A percentile compares a stretch with the other conserved stretches of the same genome.
These are phyloP conservation scores for Acronicta alni DNA, from an alignment of 2,888 invertebrate genomes.

Conservation along the genomic window DNA sequence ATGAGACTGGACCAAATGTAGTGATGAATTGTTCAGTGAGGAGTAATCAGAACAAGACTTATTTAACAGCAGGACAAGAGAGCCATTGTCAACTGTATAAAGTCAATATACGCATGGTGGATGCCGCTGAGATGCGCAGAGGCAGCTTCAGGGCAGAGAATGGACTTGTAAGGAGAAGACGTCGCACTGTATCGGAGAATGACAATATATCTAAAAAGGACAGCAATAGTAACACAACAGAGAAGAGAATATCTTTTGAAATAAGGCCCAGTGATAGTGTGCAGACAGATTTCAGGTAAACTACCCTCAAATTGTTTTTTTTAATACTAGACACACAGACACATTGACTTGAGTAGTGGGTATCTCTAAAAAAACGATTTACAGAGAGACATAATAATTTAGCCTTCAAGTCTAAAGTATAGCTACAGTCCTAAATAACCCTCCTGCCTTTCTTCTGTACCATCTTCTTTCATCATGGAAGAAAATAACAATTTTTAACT, in stretches of 20 bases:
- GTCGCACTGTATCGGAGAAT: constrained; percentile 88
- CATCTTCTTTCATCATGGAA: no score
- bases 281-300: constrained; percentile 94
- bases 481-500: no score
- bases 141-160: constrained; percentile 88
- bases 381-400: no score
- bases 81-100: constrained; percentile 96
- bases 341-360: no score
- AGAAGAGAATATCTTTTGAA: constrained; percentile 92
- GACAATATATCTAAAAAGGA: constrained; percentile 84
- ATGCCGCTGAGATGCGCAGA: constrained; percentile 88
- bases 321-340: no score
- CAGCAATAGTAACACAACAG: constrained; percentile 79
- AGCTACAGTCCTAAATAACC: no score
- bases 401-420: no score
- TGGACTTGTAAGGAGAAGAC: constrained; percentile 80
- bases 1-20: constrained; percentile 96
- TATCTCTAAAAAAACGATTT: no score
- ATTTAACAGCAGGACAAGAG: constrained; percentile 97
- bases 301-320: neutral
- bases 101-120: constrained; percentile 90
- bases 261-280: constrained; percentile 94
- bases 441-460: no score
- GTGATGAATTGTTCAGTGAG: constrained; percentile 97
- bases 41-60: constrained; percentile 92